Evolutionary conservation across 2,797 vertebrate species (phyloP).

Genomic region (Acrossocheilus wenchowensis): DNA sequence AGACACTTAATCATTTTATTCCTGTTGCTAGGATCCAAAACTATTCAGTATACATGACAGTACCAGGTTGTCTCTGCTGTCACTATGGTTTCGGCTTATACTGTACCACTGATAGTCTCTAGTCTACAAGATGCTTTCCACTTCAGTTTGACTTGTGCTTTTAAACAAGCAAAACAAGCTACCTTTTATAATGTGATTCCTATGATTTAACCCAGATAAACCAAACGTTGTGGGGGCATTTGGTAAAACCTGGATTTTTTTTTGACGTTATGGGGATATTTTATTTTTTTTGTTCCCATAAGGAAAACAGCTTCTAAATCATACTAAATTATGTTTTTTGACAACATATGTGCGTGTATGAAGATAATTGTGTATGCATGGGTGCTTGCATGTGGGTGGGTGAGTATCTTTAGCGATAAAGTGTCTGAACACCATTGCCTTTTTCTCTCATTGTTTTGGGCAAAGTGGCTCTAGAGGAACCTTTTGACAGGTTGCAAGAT

Average conservation of each 20-base stretch:
- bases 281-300: not conserved
- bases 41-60: conserved; percentile 64
- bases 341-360: not conserved
- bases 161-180: not conserved
- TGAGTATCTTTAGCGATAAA: conserved; percentile 54
- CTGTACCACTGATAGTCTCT: not conserved
- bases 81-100: conserved; percentile 15
- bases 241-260: not conserved
- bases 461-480: not conserved
- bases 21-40: conserved; percentile 67
- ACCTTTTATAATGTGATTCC: not conserved
- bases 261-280: not conserved
- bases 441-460: not conserved
- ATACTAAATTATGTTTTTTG: not conserved
- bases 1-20: conserved; percentile 25
- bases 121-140: not conserved
- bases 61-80: conserved; percentile 55
- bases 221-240: not conserved
- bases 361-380: not conserved
- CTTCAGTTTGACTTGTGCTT: not conserved
- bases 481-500: not conserved
- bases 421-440: not conserved
- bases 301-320: not conserved
- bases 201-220: not conserved
- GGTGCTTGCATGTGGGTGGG: conserved; percentile 61